Conservation (phyloP, 2,113 vertebrate species). For the Chunga burmeisteri region DNA sequence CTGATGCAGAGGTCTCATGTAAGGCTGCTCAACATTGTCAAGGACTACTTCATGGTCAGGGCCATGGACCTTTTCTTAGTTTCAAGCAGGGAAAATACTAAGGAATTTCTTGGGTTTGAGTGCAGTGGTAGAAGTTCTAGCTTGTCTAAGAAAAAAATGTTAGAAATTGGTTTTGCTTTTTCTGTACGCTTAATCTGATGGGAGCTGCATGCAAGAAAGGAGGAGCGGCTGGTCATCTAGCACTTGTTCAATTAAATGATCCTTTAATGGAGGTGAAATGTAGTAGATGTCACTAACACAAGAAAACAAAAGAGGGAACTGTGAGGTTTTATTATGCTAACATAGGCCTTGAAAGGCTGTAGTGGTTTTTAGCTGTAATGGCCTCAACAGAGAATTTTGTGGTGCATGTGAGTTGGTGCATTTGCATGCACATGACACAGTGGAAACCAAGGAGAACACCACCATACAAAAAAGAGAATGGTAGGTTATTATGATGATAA, state of each 20-base stretch:
- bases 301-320: background rate
- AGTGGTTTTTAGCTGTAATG: background rate
- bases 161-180: background rate
- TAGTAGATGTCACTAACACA: background rate
- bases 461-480: background rate
- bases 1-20: background rate
- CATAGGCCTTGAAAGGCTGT: background rate
- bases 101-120: background rate
- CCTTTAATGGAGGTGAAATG: background rate
- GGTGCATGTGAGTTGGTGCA: background rate
- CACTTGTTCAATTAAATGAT: background rate
- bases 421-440: fast-evolving
- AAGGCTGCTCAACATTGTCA: background rate
- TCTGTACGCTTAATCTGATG: background rate
- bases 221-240: background rate
- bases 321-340: background rate
- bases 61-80: background rate
- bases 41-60: background rate
- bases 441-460: background rate
- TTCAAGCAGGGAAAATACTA: background rate
- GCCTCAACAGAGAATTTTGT: background rate
- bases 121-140: background rate
- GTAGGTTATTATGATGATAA: background rate
- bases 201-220: background rate
- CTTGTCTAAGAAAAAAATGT: background rate